Base-by-base conservation (phyloP, 2,113 vertebrate genomes). In the Catharus fuscescens region DNA sequence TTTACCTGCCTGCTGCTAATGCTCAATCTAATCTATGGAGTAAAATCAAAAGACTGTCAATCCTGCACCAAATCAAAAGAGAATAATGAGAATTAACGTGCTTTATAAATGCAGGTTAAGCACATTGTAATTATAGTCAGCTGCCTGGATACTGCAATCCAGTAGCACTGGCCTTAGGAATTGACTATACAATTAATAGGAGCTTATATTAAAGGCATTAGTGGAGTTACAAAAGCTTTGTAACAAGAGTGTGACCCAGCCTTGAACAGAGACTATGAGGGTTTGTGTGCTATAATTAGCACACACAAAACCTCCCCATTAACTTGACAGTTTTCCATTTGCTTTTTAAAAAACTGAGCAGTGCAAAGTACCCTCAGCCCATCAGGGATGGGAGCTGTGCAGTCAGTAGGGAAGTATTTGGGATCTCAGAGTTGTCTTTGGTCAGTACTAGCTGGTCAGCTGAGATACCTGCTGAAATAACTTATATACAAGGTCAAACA, bases 201-300 rank as follows among this genome's bases (percentile, higher is more conserved):
- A 97, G 97, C 88, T 98, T 97, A 97, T 95, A 97, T 96, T 97
- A 97, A 97, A 95, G 86, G 77, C 79, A 96, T 98, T 98, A 97
- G 95, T 62, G 78, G 79, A 97, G 93, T 96, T 97, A 97, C 90
- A 97, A 96, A 98, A 96, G 96, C 92, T 95, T 96, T 94, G 67
- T 96, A 96, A 95, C 84, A 95, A 95, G 86, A 71, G 93, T 93
- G 91, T 94, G 97, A 93, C 90, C 94, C 81, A 96, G 65, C 80
- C 90, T 88, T 90, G 84, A 85, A 78, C 79, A 94, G 44, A 92
- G 71, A 95, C 88, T 97, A 93, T 84, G 53, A 29, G 66, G 31
- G 45, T 57, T 91, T 80, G 86, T 96, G 79, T 96, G 94, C 90
- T 96, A 73, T 96, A 97, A 97, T 93, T 87, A 97, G 72, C 29